Base-by-base conservation (phyloP, 2,888 invertebrate genomes). In the Drosophila kokeensis region DNA sequence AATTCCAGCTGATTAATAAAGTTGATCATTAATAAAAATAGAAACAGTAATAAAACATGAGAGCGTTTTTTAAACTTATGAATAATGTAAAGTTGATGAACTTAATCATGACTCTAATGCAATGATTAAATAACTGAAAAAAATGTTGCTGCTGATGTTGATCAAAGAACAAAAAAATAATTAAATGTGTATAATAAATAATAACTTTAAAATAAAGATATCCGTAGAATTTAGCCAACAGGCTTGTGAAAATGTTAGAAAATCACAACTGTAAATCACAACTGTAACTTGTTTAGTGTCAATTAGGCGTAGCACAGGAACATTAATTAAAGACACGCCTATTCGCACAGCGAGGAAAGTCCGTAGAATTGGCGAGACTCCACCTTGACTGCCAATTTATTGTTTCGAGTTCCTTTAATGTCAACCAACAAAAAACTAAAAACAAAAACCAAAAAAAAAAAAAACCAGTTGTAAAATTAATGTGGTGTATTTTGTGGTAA, bases 401-500 rank as follows among this genome's bases (percentile, higher is more conserved):
- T 50, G 48, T 54, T 30, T 30, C 18, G 11, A 27, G 49, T 29
- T 55, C 27, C 32, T 34, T 64, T 73, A 42, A 36, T 48, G 60
- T 48, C 30, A 58, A 42, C 38, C 53, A 36, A 30, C 24, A 65
- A 68, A 83, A 30, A 42, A 42, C 21, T 15, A 30, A 42, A 38
- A 54, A 34, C 8, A 5, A 53, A 34, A 38, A 27, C 10, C 3
- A 18, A 29, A 48, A 24, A 13, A 18, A 29, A 29, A 36, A 34
- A 27, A 61, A 74, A 76, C 77, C 82, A 52, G 81, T 74, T 77
- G 78, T 62, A 60, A 73, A 81, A 84, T 89, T 84, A 73, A 84
- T 84, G 89, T 78, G 89, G 65, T 73, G 81, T 70, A 81, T 81
- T 84, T 81, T 86, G 81, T 73, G 64, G 78, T 89, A 87, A 83